Percentiles rank a stretch among this genome's conserved stretches.
Conservation (phyloP, 2,888 invertebrate genomes). For the Rhopalosiphum nymphaeae region DNA sequence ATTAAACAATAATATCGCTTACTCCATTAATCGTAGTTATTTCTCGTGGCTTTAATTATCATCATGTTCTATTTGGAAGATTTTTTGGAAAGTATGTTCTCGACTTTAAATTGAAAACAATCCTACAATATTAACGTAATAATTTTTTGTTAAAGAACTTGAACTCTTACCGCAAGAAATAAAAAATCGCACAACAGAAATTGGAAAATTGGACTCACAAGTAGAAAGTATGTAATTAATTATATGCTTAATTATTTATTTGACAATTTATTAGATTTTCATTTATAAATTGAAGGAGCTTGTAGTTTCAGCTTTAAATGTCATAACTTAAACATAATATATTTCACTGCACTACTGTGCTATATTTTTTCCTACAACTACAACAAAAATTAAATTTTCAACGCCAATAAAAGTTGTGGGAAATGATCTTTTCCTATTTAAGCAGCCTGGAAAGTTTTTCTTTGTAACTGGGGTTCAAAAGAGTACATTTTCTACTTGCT, state of each 20-base stretch:
- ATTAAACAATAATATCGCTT: neutral
- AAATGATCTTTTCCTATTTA: neutral
- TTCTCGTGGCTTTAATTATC: neutral
- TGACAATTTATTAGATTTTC: neutral
- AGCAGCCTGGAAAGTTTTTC: neutral
- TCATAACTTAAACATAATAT: neutral
- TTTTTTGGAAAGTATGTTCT: slow-evolving; percentile 80
- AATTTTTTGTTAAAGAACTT: slow-evolving; percentile 79
- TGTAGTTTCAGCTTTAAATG: neutral
- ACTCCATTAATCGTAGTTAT: neutral
- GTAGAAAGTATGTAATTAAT: neutral
- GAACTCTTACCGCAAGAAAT: slow-evolving; percentile 98
- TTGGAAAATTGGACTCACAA: neutral
- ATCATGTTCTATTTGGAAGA: slow-evolving; percentile 80
- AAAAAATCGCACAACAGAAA: slow-evolving; percentile 77
- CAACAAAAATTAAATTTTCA: neutral
- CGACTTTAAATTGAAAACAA: neutral
- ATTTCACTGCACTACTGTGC: neutral
- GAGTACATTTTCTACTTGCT: neutral
- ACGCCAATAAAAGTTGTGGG: neutral
- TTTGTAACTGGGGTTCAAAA: neutral
- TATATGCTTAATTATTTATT: neutral
- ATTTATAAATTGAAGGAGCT: neutral
- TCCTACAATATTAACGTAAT: neutral
- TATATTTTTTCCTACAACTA: neutral